A percentile compares a stretch with the other conserved stretches of the same genome.
These are phyloP conservation scores for Listronotus bonariensis DNA, from an alignment of 1,140 invertebrate genomes.

Conservation along the genomic window DNA sequence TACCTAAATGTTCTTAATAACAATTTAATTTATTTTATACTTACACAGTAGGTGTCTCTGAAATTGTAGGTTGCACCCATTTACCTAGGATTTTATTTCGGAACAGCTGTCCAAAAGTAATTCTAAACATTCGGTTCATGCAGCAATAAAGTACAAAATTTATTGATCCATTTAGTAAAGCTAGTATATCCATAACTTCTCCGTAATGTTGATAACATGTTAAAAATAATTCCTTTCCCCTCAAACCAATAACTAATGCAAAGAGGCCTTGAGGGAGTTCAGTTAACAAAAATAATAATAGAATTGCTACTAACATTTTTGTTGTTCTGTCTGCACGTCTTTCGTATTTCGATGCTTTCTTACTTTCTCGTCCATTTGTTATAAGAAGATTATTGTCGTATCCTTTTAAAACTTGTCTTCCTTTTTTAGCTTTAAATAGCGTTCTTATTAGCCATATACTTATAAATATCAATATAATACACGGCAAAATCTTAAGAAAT, in stretches of 20 bases:
- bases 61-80: conserved; percentile 39
- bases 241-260: conserved; percentile 71
- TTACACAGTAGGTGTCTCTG: conserved; percentile 31
- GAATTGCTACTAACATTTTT: conserved; percentile 85
- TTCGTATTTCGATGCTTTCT: conserved; percentile 63
- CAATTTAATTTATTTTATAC: conserved; percentile 1
- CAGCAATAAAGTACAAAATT: conserved; percentile 94
- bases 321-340: conserved; percentile 83
- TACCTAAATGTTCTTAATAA: not conserved
- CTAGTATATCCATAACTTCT: conserved; percentile 90
- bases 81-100: conserved; percentile 53
- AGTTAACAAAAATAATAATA: conserved; percentile 83
- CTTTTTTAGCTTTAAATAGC: conserved; percentile 70
- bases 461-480: conserved; percentile 80
- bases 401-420: conserved; percentile 69
- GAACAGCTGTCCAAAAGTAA: conserved; percentile 81
- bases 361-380: conserved; percentile 37
- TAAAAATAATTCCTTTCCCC: conserved; percentile 75
- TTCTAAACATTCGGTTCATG: conserved; percentile 91
- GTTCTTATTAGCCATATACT: conserved; percentile 79
- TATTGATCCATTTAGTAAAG: conserved; percentile 88
- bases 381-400: conserved; percentile 62
- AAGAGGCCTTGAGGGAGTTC: conserved; percentile 85
- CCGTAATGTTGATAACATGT: conserved; percentile 80
- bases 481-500: conserved; percentile 83